phyloP scores from a whole-genome alignment of 2,113 vertebrate genomes.

The Neogobius melanostomus region DNA sequence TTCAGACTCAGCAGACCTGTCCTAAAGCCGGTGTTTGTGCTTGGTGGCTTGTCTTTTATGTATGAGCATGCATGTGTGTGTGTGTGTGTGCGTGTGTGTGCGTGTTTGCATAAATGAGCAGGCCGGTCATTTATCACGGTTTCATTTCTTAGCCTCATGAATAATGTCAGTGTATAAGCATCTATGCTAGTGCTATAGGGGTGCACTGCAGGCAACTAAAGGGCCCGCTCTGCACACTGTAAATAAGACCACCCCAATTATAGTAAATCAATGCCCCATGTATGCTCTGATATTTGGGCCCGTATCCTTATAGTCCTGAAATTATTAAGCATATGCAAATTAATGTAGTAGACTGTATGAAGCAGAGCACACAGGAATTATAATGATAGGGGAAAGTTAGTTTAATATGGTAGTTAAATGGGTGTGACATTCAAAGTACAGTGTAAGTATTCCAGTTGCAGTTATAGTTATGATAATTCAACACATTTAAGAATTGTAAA shows the following conservation, averaged over 20 bases:
- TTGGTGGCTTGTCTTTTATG: conserved; percentile 32
- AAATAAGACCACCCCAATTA: conserved; percentile 50
- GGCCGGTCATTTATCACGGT: conserved; percentile 58
- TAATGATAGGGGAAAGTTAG: neutral
- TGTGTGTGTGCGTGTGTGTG: conserved; percentile 7
- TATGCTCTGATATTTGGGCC: conserved; percentile 24
- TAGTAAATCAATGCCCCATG: conserved; percentile 31
- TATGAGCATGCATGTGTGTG: neutral
- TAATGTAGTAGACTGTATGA: neutral
- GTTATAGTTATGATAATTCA: too few species aligned
- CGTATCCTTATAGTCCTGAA: conserved; percentile 17
- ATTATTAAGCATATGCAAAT: conserved; percentile 24
- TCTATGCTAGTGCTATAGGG: conserved; percentile 33
- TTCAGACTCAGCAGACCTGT: conserved; percentile 46
- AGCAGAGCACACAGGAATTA: neutral
- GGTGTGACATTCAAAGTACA: too few species aligned
- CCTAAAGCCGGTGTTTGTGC: conserved; percentile 46
- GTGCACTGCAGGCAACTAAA: conserved; percentile 22
- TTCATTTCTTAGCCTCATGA: conserved; percentile 61
- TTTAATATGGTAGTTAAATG: too few species aligned
- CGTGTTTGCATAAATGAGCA: conserved; percentile 60
- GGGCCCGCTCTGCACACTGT: conserved; percentile 9
- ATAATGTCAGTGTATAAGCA: conserved; percentile 56
- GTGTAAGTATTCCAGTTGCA: too few species aligned
- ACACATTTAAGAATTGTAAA: too few species aligned